A percentile compares a stretch with the other conserved stretches of the same genome.
These are phyloP conservation scores for Philopedon plagiatum DNA, from an alignment of 2,888 invertebrate genomes.

Conservation along the genomic window DNA sequence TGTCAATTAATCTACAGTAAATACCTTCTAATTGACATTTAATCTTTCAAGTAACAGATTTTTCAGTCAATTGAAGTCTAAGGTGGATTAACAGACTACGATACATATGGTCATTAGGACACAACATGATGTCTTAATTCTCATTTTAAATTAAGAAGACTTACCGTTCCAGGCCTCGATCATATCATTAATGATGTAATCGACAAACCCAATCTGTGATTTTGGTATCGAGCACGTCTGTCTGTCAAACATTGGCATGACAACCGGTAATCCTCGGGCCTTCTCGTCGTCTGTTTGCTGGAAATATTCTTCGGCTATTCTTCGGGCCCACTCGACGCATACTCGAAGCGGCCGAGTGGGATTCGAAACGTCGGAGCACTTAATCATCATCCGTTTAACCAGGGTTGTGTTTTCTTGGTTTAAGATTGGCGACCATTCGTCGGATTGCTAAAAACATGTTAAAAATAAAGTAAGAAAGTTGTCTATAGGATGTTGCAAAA, in stretches of 20 bases:
- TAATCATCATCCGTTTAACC: constrained; percentile 97
- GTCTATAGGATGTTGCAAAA: too few species aligned
- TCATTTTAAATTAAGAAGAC: constrained; percentile 52
- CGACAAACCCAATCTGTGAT: constrained; percentile 97
- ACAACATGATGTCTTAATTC: too few species aligned
- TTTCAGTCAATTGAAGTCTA: too few species aligned
- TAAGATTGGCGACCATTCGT: constrained; percentile 66
- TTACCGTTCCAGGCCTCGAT: constrained; percentile 97
- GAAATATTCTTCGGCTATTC: constrained; percentile 98
- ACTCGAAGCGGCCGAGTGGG: constrained; percentile 87
- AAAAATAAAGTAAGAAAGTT: background rate
- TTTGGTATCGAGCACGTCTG: constrained; percentile 96
- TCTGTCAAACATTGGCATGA: constrained; percentile 99
- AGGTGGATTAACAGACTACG: too few species aligned
- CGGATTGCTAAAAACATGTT: constrained; percentile 40
- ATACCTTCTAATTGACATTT: too few species aligned
- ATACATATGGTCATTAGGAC: too few species aligned
- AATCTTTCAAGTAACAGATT: too few species aligned
- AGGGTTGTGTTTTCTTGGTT: constrained; percentile 87
- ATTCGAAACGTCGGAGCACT: constrained; percentile 98
- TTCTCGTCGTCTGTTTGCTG: constrained; percentile 98
- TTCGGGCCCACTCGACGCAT: constrained; percentile 93
- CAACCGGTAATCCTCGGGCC: constrained; percentile 88
- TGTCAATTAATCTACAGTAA: too few species aligned
- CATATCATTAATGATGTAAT: constrained; percentile 98